phyloP scores from a whole-genome alignment of 2,888 invertebrate genomes.

The Ophonus ardosiacus region DNA sequence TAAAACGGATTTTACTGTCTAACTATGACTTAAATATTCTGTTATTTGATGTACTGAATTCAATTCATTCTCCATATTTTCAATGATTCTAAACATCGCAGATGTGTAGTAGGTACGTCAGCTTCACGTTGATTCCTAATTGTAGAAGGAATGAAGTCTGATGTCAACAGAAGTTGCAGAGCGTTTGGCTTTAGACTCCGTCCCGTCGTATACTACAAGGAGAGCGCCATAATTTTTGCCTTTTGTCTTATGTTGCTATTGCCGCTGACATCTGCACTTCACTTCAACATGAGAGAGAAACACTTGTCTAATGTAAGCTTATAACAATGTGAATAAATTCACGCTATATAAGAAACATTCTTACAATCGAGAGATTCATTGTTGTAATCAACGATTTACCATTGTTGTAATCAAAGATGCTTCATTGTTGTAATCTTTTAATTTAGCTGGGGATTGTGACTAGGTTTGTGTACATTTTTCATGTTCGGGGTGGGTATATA shows the following conservation, averaged over 20 bases:
- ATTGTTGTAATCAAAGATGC: too few species aligned
- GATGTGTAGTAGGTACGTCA: neutral
- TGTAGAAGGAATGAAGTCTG: constrained; percentile 61
- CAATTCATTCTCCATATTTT: too few species aligned
- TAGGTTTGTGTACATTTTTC: constrained; percentile 25
- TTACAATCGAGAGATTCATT: too few species aligned
- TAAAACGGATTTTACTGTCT: too few species aligned
- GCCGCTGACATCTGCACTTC: constrained; percentile 40
- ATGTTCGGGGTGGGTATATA: constrained; percentile 30
- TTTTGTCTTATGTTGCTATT: constrained; percentile 64
- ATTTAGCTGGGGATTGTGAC: neutral
- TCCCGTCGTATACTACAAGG: constrained; percentile 63
- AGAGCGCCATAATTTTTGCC: constrained; percentile 25
- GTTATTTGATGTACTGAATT: too few species aligned
- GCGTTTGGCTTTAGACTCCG: constrained; percentile 52
- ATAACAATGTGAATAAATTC: neutral
- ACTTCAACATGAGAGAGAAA: neutral
- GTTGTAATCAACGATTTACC: too few species aligned
- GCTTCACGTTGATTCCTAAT: neutral
- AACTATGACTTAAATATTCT: too few species aligned
- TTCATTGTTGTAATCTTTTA: neutral
- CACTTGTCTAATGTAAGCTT: neutral
- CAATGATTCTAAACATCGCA: too few species aligned
- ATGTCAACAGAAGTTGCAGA: constrained; percentile 53
- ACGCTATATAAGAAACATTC: neutral